Percentiles rank a stretch among this genome's conserved stretches.
These are phyloP conservation scores for Dendrolimus punctatus DNA, from an alignment of 1,140 invertebrate genomes.

Conservation along the genomic window DNA sequence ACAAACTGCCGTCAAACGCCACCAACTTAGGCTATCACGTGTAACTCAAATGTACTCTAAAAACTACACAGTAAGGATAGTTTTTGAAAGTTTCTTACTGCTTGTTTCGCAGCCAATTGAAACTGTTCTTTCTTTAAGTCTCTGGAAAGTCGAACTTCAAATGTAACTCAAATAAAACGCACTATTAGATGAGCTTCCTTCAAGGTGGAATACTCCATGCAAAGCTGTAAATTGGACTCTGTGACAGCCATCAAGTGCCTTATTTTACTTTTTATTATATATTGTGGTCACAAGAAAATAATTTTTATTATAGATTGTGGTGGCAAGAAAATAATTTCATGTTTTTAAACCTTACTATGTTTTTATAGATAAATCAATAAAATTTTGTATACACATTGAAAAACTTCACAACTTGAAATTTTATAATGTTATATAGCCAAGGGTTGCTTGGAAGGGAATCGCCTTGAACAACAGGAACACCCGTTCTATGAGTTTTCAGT, in stretches of 20 bases:
- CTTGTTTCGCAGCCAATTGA: slow-evolving; percentile 8
- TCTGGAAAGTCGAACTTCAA: slow-evolving; percentile 35
- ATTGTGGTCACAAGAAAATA: background rate
- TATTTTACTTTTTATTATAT: background rate
- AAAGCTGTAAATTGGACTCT: slow-evolving; percentile 63
- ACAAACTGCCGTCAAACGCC: slow-evolving; percentile 65
- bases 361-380: background rate
- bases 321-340: background rate
- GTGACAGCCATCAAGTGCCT: slow-evolving; percentile 37
- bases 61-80: slow-evolving; percentile 18
- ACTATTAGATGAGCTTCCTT: slow-evolving; percentile 42
- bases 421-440: too few species aligned
- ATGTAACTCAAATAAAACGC: slow-evolving; percentile 36
- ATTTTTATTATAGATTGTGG: background rate
- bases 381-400: background rate
- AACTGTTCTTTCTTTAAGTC: slow-evolving; percentile 29
- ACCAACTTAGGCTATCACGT: slow-evolving; percentile 20
- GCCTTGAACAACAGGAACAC: too few species aligned
- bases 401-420: too few species aligned
- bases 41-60: slow-evolving; percentile 24
- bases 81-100: slow-evolving; percentile 17
- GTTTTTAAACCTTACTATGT: background rate
- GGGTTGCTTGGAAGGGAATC: too few species aligned
- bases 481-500: too few species aligned
- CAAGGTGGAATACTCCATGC: slow-evolving; percentile 56